Conservation (phyloP, 2,888 invertebrate genomes). For the Herminia tarsipennalis region DNA sequence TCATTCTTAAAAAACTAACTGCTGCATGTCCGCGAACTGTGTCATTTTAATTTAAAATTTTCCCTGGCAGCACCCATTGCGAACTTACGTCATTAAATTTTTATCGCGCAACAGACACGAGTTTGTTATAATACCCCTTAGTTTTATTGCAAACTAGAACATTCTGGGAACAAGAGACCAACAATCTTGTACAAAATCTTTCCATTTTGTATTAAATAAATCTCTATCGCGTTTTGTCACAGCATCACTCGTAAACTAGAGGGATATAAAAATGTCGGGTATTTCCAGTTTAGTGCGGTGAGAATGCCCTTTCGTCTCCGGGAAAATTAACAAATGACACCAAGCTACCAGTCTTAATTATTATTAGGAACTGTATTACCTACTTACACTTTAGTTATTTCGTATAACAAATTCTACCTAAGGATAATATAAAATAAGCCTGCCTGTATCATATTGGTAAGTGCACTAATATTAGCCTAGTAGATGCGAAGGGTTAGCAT, state of each 20-base stretch:
- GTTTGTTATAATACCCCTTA: conserved; percentile 31
- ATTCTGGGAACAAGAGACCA: conserved; percentile 26
- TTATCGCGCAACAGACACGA: conserved; percentile 23
- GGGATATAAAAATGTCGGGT: conserved; percentile 49
- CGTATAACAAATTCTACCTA: too few relatives aligned
- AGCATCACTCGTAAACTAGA: conserved; percentile 48
- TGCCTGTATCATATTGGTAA: too few relatives aligned
- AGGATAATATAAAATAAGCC: too few relatives aligned
- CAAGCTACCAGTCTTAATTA: too few relatives aligned
- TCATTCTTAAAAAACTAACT: too few relatives aligned
- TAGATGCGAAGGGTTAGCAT: too few relatives aligned
- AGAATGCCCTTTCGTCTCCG: conserved; percentile 5
- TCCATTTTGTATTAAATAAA: conserved; percentile 54
- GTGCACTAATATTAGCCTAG: too few relatives aligned
- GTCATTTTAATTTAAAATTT: not conserved
- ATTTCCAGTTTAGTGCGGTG: conserved; percentile 37
- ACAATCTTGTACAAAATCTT: conserved; percentile 32
- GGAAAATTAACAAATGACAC: not conserved
- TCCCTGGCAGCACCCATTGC: not conserved
- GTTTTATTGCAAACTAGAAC: conserved; percentile 39
- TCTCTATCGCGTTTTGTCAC: conserved; percentile 48
- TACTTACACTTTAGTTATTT: too few relatives aligned
- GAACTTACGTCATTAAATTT: conserved; percentile 6
- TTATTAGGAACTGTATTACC: too few relatives aligned
- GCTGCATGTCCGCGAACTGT: too few relatives aligned